Conservation (phyloP, 2,797 vertebrate species). For the Eulemur albifrons region DNA sequence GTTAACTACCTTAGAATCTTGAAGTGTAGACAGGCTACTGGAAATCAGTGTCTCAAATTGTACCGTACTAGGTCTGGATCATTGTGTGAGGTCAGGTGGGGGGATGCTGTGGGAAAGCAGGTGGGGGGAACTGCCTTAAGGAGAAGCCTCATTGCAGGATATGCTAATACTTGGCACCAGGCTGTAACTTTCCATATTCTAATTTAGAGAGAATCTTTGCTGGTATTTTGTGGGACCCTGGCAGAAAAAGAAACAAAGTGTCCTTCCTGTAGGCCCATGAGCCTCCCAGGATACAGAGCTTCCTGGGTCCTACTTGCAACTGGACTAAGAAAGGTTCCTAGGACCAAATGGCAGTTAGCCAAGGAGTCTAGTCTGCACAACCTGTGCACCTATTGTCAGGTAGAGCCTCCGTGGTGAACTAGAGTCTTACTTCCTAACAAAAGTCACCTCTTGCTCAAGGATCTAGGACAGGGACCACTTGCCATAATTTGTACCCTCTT, state of each 20-base stretch:
- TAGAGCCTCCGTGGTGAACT: background rate
- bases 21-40: background rate
- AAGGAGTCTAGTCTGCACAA: background rate
- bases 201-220: background rate
- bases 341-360: background rate
- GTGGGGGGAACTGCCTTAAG: background rate
- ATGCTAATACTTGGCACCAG: background rate
- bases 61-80: background rate
- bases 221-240: background rate
- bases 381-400: background rate
- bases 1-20: background rate
- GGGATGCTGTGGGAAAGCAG: background rate
- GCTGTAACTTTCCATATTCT: background rate
- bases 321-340: background rate
- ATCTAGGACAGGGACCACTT: background rate
- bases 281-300: background rate
- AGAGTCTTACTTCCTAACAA: background rate
- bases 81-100: background rate
- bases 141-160: background rate
- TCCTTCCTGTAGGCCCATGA: background rate
- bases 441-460: background rate
- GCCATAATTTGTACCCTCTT: background rate
- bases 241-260: background rate
- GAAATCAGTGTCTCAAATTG: background rate
- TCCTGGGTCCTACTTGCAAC: background rate